Percentiles rank a stretch among this genome's conserved stretches.
Conservation (phyloP, 64 coral and sea anemone genomes). For the Dendronephthya gigantea region DNA sequence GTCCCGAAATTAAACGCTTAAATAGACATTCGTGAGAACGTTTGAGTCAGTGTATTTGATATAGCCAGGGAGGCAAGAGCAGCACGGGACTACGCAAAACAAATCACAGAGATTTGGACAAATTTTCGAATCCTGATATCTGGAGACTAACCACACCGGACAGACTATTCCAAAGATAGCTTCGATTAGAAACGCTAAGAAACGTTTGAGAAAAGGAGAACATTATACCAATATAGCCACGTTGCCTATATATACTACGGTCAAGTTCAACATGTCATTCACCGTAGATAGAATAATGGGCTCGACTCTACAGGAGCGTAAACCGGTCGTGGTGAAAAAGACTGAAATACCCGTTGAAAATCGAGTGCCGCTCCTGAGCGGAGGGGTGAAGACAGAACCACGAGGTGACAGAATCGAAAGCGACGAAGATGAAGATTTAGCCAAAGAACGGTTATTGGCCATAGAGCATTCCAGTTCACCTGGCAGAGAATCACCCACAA, state of each 20-base stretch:
- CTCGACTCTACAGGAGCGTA: not conserved
- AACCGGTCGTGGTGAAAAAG: not conserved
- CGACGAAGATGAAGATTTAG: not conserved
- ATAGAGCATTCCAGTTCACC: not conserved
- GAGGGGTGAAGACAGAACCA: not conserved
- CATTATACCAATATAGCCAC: not conserved
- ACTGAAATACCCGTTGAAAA: not conserved
- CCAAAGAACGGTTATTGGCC: not conserved
- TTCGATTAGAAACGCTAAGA: too few relatives aligned
- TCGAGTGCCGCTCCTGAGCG: not conserved
- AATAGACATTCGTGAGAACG: not conserved
- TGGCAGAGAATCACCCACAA: not conserved
- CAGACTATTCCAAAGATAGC: too few relatives aligned
- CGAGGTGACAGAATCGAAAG: not conserved
- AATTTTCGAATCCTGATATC: too few relatives aligned
- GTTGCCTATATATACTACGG: not conserved
- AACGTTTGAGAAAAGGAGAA: not conserved
- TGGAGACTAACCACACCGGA: too few relatives aligned
- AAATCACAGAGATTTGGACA: not conserved
- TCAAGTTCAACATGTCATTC: not conserved
- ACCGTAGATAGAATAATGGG: not conserved
- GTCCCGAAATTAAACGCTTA: not conserved
- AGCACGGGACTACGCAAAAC: not conserved
- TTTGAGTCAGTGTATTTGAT: not conserved
- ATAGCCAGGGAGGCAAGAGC: not conserved